phyloP scores from a whole-genome alignment of 2,888 invertebrate genomes.

The Galeopsomyia nigrocyanea region DNA sequence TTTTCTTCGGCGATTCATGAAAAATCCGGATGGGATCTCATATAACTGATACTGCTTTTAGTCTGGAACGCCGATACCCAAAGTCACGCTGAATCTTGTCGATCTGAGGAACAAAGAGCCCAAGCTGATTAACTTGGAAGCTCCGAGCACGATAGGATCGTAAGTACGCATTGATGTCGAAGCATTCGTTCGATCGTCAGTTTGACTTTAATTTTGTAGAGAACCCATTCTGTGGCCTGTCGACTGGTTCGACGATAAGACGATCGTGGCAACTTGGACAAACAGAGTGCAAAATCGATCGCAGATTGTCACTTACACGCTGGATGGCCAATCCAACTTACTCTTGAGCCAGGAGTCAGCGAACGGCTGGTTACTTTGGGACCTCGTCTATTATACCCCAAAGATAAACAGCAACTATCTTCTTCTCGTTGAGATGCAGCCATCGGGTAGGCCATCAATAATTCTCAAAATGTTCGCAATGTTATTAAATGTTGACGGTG shows the following conservation, averaged over 20 bases:
- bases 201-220: conserved; percentile 48
- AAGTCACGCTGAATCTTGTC: conserved; percentile 76
- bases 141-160: not conserved
- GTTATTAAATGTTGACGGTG: not conserved
- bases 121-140: not conserved
- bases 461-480: not conserved
- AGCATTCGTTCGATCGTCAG: not conserved
- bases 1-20: conserved; percentile 73
- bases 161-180: conserved; percentile 13
- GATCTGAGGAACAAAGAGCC: conserved; percentile 66
- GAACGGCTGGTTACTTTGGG: conserved; percentile 78
- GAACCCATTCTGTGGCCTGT: conserved; percentile 81
- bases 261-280: conserved; percentile 82
- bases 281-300: conserved; percentile 87
- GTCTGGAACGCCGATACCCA: conserved; percentile 79
- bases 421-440: conserved; percentile 63
- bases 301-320: conserved; percentile 74
- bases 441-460: conserved; percentile 34
- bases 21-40: not conserved
- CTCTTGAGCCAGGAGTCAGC: conserved; percentile 72
- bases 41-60: conserved; percentile 59
- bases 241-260: conserved; percentile 79
- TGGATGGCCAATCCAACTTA: conserved; percentile 56
- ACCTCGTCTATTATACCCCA: conserved; percentile 62
- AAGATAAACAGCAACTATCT: conserved; percentile 70